Evolutionary conservation across 2,888 invertebrate species (phyloP), one percentile per base, ranked within the genome.

Genomic region (Drosophila heteroneura): DNA sequence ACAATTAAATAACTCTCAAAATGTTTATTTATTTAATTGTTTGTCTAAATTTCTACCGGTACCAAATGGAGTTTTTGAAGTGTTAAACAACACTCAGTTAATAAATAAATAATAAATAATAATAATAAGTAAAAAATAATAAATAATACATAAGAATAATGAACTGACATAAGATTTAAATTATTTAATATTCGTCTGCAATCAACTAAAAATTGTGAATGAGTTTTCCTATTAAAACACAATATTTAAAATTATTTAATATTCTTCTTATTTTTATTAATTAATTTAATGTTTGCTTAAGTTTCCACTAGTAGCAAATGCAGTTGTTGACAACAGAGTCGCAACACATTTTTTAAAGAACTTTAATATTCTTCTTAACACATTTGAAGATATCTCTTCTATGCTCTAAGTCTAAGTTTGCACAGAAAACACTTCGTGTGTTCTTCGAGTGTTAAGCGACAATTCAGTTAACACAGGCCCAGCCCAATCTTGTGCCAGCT

Each of bases 401-500:
- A 3, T 16, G 22, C 14, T 47, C 47, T 16, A 16, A 16, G 7
- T 9, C 33, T 5, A n/a, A 49, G 41, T 5, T 32, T 22, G 39
- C 14, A 5, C 22, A 70, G 51, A 28, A 33, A 57, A 41, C 41
- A 39, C 12, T 22, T 56, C 19, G 26, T 64, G 56, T 64, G 49
- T 32, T 62, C n/a, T 30, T n/a, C 26, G 22, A 32, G 19, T 41
- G 61, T 56, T 52, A 1, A 32, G 61, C 70, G 58, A 58, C 26
- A 41, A 37, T 70, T 12, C 41, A 41, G 30, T 39, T 49, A 52
- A 72, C 47, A 58, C 28, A 30, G 49, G 53, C 58, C 61, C 19
- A 52, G 52, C n/a, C 28, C 49, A 35, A 54, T 28, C 32, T 62
- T 52, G 66, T 52, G 75, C 74, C 70, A 73, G 72, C 72, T 84